Evolutionary conservation across 2,797 vertebrate species (phyloP), one percentile per base, ranked within the genome.

Genomic region (Girardinus metallicus): DNA sequence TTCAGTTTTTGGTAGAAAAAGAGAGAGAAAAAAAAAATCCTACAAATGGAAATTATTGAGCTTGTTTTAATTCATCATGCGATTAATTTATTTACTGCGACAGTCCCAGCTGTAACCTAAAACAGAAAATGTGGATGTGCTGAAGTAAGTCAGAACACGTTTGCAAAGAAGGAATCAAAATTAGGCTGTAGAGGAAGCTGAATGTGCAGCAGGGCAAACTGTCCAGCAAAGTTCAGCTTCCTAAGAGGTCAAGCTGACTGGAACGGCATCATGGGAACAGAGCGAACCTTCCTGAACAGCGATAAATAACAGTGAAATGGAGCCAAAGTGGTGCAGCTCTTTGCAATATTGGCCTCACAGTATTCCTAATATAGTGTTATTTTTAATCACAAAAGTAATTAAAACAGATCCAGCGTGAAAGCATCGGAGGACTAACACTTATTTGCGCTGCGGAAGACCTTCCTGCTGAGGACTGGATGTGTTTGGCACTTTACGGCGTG

Each of bases 381-480:
- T 68, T 62, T 46, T 49, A 49, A 44, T 51, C 49, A 60, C 55
- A 41, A 70, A 46, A 81, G 49, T 46, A 46, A 23, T 43, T 75
- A n/a, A 74, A 75, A 81, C 71, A n/a, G 29, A 77, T 41, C 4
- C 34, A 79, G 55, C 76, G 73, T 46, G 44, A 21, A 23, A 16
- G 71, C 47, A 74, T 62, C 12, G 21, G 79, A 55, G 71, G 76
- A 68, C 47, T 5, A 21, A 73, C 75, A 79, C 79, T 80, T 74
- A 83, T 73, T 82, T 70, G 36, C 29, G 10, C 26, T 64, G 74
- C 71, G 85, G 44, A 88, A 83, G 57, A 81, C 34, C 53, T 80
- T 80, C 34, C 80, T 75, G 62, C 60, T 74, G 80, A 70, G 79
- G 78, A 43, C 75, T 36, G 66, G 68, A 77, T 47, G 80, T 64